Conservation (phyloP, 2,888 invertebrate species). For the Oscheius sp. region DNA sequence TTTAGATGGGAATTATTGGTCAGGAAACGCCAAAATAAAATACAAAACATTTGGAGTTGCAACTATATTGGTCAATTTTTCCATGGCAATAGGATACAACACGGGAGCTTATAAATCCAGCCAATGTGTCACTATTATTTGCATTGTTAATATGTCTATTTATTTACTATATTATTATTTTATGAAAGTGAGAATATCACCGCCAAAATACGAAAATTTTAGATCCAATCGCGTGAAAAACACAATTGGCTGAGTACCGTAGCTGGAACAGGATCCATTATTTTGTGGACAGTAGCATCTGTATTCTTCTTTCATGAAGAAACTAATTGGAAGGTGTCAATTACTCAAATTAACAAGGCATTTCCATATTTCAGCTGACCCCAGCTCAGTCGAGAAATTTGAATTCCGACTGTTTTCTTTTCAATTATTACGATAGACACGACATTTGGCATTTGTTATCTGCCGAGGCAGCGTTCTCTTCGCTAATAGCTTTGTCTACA, state of each 20-base stretch:
- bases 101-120: constrained; percentile 1
- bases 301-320: constrained; percentile 25
- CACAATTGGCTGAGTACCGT: constrained; percentile 4
- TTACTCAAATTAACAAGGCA: background rate
- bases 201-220: background rate
- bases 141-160: constrained; percentile 85
- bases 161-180: constrained; percentile 85
- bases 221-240: background rate
- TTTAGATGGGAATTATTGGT: too few species aligned
- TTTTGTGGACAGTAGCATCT: constrained; percentile 2
- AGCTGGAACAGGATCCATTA: background rate
- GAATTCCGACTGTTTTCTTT: constrained; percentile 54
- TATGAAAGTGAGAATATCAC: constrained; percentile 81
- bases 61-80: background rate
- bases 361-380: constrained; percentile 25
- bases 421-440: constrained; percentile 61
- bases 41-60: background rate
- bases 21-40: background rate
- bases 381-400: constrained; percentile 56
- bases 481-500: constrained; percentile 79
- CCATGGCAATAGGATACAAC: constrained; percentile 7
- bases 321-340: constrained; percentile 16
- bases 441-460: constrained; percentile 64
- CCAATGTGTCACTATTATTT: constrained; percentile 76
- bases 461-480: constrained; percentile 75